These are phyloP conservation scores for Sebastes minor DNA, from an alignment of 2,797 vertebrate species.

Conservation along the genomic window DNA sequence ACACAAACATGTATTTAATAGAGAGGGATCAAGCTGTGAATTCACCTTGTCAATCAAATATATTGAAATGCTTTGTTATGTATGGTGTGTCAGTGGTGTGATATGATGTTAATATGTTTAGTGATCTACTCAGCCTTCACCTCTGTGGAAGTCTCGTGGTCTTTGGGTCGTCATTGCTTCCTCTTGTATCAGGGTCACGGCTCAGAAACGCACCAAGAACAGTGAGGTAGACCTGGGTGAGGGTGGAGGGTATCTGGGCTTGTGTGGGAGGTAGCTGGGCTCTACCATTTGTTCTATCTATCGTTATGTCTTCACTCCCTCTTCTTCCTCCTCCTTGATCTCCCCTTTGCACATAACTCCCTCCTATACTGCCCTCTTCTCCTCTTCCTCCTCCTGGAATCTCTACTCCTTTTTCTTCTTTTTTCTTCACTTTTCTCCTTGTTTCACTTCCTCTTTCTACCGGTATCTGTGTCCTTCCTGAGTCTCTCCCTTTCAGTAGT, in stretches of 20 bases:
- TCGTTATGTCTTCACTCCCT: neutral
- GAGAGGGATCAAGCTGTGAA: neutral
- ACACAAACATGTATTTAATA: too few relatives aligned
- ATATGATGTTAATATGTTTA: neutral
- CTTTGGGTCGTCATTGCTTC: neutral
- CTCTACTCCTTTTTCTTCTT: neutral
- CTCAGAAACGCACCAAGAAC: constrained; percentile 83
- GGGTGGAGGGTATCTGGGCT: constrained; percentile 80
- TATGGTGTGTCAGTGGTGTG: neutral
- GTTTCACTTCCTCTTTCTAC: neutral
- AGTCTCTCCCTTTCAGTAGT: constrained; percentile 15
- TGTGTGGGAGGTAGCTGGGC: neutral
- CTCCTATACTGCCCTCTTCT: neutral
- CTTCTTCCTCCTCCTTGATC: neutral
- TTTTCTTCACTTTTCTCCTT: neutral
- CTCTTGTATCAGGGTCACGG: constrained; percentile 11
- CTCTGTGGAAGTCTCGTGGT: constrained; percentile 16
- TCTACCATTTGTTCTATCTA: constrained; percentile 2
- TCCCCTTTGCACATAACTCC: neutral
- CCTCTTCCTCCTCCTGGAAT: neutral
- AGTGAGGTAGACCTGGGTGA: constrained; percentile 88
- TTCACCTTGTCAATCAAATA: neutral
- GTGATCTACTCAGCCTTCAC: constrained; percentile 14
- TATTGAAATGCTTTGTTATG: neutral
- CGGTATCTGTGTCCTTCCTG: neutral